These are phyloP conservation scores for Trypoxylus dichotomus DNA, from an alignment of 1,140 invertebrate genomes.

Conservation along the genomic window DNA sequence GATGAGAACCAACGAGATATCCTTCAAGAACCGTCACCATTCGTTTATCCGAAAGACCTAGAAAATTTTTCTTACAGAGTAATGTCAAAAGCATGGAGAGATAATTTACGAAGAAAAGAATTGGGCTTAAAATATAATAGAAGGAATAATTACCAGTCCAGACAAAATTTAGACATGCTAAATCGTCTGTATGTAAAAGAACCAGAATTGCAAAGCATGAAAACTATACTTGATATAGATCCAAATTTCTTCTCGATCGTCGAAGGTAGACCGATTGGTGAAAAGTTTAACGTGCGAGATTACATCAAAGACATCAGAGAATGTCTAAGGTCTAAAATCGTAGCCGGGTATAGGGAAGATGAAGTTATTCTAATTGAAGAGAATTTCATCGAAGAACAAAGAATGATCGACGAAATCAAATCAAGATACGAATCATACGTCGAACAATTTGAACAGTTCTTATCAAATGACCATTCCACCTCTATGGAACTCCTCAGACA, in stretches of 20 bases:
- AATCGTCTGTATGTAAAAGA: conserved; percentile 48
- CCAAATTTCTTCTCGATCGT: conserved; percentile 64
- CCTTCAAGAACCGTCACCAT: conserved; percentile 44
- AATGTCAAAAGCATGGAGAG: conserved; percentile 48
- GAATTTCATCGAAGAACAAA: conserved; percentile 62
- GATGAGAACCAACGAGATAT: conserved; percentile 42
- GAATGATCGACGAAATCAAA: conserved; percentile 58
- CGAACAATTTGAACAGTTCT: conserved; percentile 64
- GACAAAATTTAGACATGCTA: conserved; percentile 47
- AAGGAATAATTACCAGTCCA: conserved; percentile 41
- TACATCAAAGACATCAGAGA: conserved; percentile 63
- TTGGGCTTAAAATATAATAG: conserved; percentile 43
- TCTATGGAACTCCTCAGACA: conserved; percentile 60
- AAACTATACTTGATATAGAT: conserved; percentile 62
- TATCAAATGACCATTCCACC: conserved; percentile 62
- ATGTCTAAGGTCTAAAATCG: conserved; percentile 58
- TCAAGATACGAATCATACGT: conserved; percentile 60
- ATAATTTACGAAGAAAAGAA: conserved; percentile 43
- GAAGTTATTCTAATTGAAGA: conserved; percentile 63
- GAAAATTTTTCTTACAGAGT: conserved; percentile 48
- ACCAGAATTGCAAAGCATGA: conserved; percentile 42
- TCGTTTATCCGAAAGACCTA: conserved; percentile 47
- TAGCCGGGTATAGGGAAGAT: conserved; percentile 61
- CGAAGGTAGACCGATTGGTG: conserved; percentile 55
- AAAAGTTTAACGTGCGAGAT: conserved; percentile 55